Percentiles rank a stretch among this genome's conserved stretches.
Evolutionary conservation across 2,888 invertebrate genomes (phyloP).

Genomic region (Thereva nobilitata): DNA sequence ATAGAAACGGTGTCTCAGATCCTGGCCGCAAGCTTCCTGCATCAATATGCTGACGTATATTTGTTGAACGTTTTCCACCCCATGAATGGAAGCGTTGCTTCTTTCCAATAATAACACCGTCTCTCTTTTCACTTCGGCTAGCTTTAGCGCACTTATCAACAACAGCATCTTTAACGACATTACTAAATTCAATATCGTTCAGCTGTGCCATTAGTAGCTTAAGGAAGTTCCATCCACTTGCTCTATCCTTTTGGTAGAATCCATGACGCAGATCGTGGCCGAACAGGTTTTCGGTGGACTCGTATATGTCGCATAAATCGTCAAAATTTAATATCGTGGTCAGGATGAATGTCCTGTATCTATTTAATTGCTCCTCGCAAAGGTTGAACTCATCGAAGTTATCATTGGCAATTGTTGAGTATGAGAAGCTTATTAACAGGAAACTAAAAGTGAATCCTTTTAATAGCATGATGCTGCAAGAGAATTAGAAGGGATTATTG

Average conservation of each 20-base stretch:
- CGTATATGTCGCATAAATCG: slow-evolving; percentile 55
- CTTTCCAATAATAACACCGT: slow-evolving; percentile 54
- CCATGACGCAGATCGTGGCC: slow-evolving; percentile 36
- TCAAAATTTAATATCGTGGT: slow-evolving; percentile 55
- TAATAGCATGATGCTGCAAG: slow-evolving; percentile 3
- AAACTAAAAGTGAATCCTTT: neutral
- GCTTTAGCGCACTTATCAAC: slow-evolving; percentile 53
- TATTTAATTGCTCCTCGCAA: slow-evolving; percentile 53
- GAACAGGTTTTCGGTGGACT: slow-evolving; percentile 16
- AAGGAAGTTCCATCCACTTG: slow-evolving; percentile 54
- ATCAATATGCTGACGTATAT: neutral
- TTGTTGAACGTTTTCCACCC: slow-evolving; percentile 55
- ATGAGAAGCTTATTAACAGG: slow-evolving; percentile 1
- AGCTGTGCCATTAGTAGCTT: slow-evolving; percentile 55
- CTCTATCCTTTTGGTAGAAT: slow-evolving; percentile 49
- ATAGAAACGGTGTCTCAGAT: neutral
- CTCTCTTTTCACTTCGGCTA: slow-evolving; percentile 53
- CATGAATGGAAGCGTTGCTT: slow-evolving; percentile 58
- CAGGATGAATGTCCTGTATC: slow-evolving; percentile 53
- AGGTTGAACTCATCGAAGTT: slow-evolving; percentile 30
- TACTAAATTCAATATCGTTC: slow-evolving; percentile 52
- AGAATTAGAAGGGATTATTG: neutral
- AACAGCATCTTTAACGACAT: slow-evolving; percentile 52
- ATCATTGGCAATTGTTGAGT: neutral
- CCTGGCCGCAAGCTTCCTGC: no score